These are phyloP conservation scores for Heliconius sara DNA, from an alignment of 2,888 invertebrate genomes.

Conservation along the genomic window DNA sequence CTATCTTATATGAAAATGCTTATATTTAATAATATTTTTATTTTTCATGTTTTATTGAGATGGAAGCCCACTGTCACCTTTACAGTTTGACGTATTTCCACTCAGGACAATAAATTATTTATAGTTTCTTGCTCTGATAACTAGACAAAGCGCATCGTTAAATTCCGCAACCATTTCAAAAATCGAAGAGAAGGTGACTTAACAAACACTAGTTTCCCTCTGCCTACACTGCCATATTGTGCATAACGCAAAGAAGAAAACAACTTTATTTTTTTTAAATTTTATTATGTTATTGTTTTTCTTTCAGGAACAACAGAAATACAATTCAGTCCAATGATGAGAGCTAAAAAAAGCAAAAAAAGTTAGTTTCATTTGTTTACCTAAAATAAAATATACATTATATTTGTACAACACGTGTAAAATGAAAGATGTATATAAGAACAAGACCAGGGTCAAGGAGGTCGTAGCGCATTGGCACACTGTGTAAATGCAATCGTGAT, in stretches of 20 bases:
- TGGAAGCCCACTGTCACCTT: no score
- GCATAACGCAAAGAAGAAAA: background rate
- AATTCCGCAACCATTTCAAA: no score
- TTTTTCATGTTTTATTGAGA: no score
- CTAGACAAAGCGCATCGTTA: no score
- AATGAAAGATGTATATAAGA: background rate
- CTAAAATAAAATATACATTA: background rate
- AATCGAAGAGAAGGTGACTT: no score
- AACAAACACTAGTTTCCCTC: background rate
- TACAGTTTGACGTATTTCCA: no score
- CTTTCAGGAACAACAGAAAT: slow-evolving; percentile 25
- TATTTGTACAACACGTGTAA: background rate
- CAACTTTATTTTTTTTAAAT: background rate
- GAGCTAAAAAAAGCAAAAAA: slow-evolving; percentile 21
- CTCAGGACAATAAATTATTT: no score
- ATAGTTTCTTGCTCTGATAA: no score
- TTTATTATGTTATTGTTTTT: background rate
- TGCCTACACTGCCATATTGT: background rate
- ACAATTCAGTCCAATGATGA: slow-evolving; percentile 22
- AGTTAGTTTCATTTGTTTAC: background rate
- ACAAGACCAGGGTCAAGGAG: background rate
- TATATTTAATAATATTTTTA: no score
- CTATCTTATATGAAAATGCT: no score
- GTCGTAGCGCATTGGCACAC: no score
- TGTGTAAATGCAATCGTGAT: no score